Conservation (phyloP, 2,113 vertebrate genomes). For the Lynx canadensis region DNA sequence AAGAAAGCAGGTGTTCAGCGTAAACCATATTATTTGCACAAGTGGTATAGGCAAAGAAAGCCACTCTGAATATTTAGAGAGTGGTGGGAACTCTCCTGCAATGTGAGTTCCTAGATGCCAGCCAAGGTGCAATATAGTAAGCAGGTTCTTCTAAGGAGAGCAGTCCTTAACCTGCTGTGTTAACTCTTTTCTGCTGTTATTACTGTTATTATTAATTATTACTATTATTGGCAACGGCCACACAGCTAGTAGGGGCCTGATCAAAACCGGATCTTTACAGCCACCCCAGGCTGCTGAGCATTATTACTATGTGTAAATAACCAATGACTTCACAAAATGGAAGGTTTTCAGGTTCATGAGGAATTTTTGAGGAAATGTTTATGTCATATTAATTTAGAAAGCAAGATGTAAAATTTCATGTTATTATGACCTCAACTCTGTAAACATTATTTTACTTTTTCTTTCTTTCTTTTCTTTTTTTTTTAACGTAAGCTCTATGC, state of each 20-base stretch:
- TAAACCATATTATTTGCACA: background rate
- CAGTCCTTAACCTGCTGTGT: background rate
- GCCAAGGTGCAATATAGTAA: background rate
- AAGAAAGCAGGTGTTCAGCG: background rate
- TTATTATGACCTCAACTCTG: background rate
- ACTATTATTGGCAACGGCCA: background rate
- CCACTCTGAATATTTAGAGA: background rate
- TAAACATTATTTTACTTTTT: conserved; percentile 24
- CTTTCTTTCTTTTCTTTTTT: background rate
- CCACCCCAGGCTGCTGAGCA: background rate
- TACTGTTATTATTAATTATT: background rate
- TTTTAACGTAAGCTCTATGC: background rate
- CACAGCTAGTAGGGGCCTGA: background rate
- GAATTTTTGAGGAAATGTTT: conserved; percentile 10
- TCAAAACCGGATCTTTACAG: background rate
- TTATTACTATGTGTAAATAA: background rate
- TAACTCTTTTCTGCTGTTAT: background rate
- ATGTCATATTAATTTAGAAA: conserved; percentile 1
- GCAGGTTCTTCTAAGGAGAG: background rate
- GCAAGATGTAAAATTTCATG: background rate
- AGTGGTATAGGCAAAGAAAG: background rate
- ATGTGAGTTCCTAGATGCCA: background rate
- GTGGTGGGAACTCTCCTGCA: background rate
- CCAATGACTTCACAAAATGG: background rate
- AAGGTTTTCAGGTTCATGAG: background rate